Evolutionary conservation across 2,113 vertebrate genomes (phyloP), one percentile per base, ranked within the genome.

Genomic region (Megaceryle torquata): DNA sequence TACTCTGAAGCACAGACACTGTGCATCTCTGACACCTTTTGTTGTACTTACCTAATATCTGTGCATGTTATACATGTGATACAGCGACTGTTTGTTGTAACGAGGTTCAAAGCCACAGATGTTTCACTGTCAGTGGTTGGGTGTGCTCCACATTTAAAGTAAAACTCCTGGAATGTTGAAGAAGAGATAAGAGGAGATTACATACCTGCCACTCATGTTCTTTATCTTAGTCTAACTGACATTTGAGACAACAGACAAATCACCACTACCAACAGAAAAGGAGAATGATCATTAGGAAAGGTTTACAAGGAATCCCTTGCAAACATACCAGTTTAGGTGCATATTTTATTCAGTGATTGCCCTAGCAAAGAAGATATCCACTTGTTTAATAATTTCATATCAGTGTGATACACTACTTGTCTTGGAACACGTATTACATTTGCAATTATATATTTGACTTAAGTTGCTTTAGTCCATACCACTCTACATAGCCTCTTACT

Each of bases 141-240:
- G 91, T 99, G 98, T 80, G 98, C 97, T 84, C 98, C 98, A 97
- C 98, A 99, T 97, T 99, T 99, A 92, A 98, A 98, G 96, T 98
- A 99, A 96, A 99, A 99, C 86, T 99, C 98, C 98, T 99, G 97
- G 68, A 98, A 97, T 82, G 95, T 89, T 74, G 88, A 97, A 96
- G 71, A 44, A 98, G 81, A 96, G 90, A 93, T 96, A 97, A 93
- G 88, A 86, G 26, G 86, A 31, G 64, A 93, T 98, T 83, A 97
- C 39, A 81, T 31, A 91, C 53, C 39, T 37, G 86, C 61, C 13
- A 17, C 71, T 70, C 46, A 22, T 3, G 60, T 82, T 33, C 44
- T 85, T 78, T 89, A 90, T 94, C 94, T 91, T 56, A 74, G 31
- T 41, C 63, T 72, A 90, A 65, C n/a, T 93, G 93, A 85, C 88